Conservation (phyloP, 1,140 invertebrate genomes). For the Drosophila hydei region DNA sequence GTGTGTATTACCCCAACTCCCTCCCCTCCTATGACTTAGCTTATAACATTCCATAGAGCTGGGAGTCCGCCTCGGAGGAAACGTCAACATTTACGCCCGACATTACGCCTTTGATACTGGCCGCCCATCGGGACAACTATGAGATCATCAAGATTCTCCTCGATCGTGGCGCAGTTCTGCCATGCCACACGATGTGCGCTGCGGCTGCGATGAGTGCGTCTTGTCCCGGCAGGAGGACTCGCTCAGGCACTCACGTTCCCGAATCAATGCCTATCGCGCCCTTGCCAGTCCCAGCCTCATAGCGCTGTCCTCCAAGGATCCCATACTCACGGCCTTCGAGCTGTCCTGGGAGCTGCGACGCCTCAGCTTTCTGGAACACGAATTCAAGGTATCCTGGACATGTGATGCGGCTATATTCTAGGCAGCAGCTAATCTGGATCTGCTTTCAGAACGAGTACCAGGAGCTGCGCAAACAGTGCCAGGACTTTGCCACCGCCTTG, state of each 20-base stretch:
- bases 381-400: conserved; percentile 90
- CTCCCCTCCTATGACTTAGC: background rate
- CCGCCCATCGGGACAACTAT: conserved; percentile 98
- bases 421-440: too few species aligned
- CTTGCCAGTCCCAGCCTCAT: conserved; percentile 96
- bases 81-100: conserved; percentile 98
- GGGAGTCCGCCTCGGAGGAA: conserved; percentile 94
- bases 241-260: conserved; percentile 93
- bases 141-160: conserved; percentile 99
- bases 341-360: conserved; percentile 97
- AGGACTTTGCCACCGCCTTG: conserved; percentile 98
- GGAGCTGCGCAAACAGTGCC: conserved; percentile 96
- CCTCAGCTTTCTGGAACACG: conserved; percentile 97
- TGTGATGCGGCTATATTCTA: too few species aligned
- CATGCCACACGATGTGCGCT: conserved; percentile 96
- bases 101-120: conserved; percentile 97
- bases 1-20: conserved; percentile 86
- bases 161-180: conserved; percentile 93
- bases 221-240: conserved; percentile 93
- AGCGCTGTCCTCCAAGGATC: conserved; percentile 97
- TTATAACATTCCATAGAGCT: conserved; percentile 87
- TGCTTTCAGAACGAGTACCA: conserved; percentile 88
- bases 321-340: conserved; percentile 98
- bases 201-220: conserved; percentile 95
- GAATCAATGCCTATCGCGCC: conserved; percentile 97